phyloP scores from a whole-genome alignment of 2,113 vertebrate species.

The Tragelaphus strepsiceros region DNA sequence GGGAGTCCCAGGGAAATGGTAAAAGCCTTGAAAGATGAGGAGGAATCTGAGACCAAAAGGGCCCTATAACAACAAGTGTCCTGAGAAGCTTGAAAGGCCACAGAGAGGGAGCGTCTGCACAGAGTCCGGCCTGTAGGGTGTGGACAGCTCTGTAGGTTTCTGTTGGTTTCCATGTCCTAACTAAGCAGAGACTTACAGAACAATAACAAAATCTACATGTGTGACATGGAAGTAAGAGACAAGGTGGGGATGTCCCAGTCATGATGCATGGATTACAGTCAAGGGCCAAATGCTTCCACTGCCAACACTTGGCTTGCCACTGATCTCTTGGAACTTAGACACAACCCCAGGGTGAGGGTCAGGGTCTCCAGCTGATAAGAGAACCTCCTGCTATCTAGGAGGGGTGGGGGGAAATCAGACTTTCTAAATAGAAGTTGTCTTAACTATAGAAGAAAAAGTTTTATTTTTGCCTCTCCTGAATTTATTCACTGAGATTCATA shows the following conservation, averaged over 20 bases:
- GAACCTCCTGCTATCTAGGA: not conserved
- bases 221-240: not conserved
- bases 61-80: not conserved
- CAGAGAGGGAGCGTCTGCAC: not conserved
- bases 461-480: slow-evolving; percentile 21
- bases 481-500: slow-evolving; percentile 8
- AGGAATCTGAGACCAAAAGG: not conserved
- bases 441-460: not conserved
- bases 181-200: not conserved
- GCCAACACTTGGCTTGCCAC: not conserved
- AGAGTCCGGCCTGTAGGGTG: not conserved
- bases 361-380: not conserved
- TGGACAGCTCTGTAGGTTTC: not conserved
- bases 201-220: not conserved
- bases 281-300: not conserved
- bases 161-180: not conserved
- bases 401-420: not conserved
- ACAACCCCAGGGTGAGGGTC: not conserved
- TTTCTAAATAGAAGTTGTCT: slow-evolving; percentile 18
- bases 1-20: not conserved
- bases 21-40: not conserved
- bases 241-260: not conserved
- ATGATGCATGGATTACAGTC: not conserved
- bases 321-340: not conserved
- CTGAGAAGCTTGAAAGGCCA: not conserved